These are phyloP conservation scores for Drosophila bipectinata DNA, from an alignment of 1,140 invertebrate genomes.

Conservation along the genomic window DNA sequence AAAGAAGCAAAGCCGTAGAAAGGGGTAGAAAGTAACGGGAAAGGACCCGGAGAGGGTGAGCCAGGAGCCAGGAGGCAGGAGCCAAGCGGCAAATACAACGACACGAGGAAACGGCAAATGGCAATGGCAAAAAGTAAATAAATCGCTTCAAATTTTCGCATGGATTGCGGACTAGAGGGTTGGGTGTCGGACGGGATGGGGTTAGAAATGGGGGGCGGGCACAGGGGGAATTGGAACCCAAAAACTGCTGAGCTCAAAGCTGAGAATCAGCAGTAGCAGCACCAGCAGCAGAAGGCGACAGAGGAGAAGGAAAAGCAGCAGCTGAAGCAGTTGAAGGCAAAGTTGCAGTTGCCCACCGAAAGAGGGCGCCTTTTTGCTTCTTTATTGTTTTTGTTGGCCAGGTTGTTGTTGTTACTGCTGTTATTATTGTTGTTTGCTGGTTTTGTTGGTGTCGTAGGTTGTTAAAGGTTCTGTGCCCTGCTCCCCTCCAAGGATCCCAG, in stretches of 20 bases:
- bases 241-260: slow-evolving; percentile 76
- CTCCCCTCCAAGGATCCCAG: slow-evolving; percentile 25
- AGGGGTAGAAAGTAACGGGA: slow-evolving; percentile 8
- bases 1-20: slow-evolving; percentile 1
- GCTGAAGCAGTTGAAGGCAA: slow-evolving; percentile 29
- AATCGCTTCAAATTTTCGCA: slow-evolving; percentile 81
- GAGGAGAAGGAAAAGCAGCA: slow-evolving; percentile 18
- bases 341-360: slow-evolving; percentile 38
- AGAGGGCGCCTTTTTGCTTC: slow-evolving; percentile 35
- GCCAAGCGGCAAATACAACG: slow-evolving; percentile 49
- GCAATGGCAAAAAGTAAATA: slow-evolving; percentile 81
- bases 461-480: slow-evolving; percentile 46
- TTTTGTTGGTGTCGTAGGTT: slow-evolving; percentile 60
- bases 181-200: too few species aligned
- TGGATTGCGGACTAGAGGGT: slow-evolving; percentile 57
- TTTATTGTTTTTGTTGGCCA: slow-evolving; percentile 49
- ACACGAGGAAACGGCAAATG: slow-evolving; percentile 63
- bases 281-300: slow-evolving; percentile 13
- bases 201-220: background rate
- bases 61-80: background rate
- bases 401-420: slow-evolving; percentile 28
- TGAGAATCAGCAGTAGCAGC: slow-evolving; percentile 9
- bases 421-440: slow-evolving; percentile 54
- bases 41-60: background rate
- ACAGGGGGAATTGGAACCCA: slow-evolving; percentile 34